These are phyloP conservation scores for Vireo griseus DNA, from an alignment of 2,797 vertebrate species.

Conservation along the genomic window DNA sequence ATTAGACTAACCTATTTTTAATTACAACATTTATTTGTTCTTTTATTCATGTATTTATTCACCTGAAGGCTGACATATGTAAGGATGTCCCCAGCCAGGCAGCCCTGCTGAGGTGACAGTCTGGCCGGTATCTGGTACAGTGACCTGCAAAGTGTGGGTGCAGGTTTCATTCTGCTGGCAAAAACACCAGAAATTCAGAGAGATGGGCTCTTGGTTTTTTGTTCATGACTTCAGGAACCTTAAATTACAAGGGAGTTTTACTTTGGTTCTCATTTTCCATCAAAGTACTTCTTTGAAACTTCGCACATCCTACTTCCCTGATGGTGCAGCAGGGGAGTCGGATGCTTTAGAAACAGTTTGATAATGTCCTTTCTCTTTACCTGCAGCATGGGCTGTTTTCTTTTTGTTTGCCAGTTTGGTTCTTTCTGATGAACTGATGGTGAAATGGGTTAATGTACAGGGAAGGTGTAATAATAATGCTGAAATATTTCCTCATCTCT, in stretches of 20 bases:
- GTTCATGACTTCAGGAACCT: background rate
- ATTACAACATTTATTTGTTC: background rate
- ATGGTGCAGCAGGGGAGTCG: rapidly evolving
- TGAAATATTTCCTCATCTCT: background rate
- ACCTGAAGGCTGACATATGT: background rate
- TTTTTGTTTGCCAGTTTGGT: background rate
- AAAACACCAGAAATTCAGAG: background rate
- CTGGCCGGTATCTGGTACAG: background rate
- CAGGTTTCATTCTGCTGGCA: background rate
- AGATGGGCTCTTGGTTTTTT: background rate
- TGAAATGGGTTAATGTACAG: background rate
- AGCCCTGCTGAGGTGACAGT: rapidly evolving
- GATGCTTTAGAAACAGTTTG: background rate
- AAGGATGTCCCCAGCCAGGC: background rate
- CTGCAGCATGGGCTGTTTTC: background rate
- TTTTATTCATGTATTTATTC: background rate
- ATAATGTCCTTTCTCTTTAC: background rate
- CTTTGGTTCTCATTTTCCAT: background rate
- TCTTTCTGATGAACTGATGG: background rate
- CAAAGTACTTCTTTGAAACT: background rate
- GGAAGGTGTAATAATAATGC: background rate
- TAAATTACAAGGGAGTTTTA: background rate
- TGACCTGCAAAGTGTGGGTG: rapidly evolving
- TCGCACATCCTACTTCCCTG: background rate
- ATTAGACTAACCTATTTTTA: background rate